A percentile compares a stretch with the other conserved stretches of the same genome.
These are phyloP conservation scores for Euplexia lucipara DNA, from an alignment of 2,888 invertebrate species.

Conservation along the genomic window DNA sequence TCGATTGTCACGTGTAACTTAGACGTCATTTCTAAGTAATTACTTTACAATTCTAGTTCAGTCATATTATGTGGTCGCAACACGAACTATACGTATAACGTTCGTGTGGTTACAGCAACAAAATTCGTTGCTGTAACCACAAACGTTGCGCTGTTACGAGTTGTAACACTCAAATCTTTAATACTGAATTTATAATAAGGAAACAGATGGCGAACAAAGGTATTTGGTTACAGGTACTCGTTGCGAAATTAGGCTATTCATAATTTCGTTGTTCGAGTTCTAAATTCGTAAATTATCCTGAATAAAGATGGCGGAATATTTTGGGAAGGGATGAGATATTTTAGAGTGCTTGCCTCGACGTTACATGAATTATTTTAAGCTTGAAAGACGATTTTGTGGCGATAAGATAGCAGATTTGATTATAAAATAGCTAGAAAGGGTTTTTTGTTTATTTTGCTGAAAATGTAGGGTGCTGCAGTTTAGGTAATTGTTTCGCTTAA, in stretches of 20 bases:
- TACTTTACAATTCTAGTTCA: slow-evolving; percentile 1
- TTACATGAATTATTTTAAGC: slow-evolving; percentile 30
- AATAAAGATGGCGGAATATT: slow-evolving; percentile 33
- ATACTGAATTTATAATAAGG: slow-evolving; percentile 56
- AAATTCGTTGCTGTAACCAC: slow-evolving; percentile 30
- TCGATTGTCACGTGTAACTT: background rate
- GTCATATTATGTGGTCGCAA: slow-evolving; percentile 11
- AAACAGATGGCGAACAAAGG: slow-evolving; percentile 47
- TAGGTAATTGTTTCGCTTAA: background rate
- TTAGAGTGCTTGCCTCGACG: slow-evolving; percentile 13
- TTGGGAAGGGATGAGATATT: slow-evolving; percentile 32
- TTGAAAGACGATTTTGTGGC: background rate
- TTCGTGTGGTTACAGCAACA: slow-evolving; percentile 6
- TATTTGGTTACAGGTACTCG: slow-evolving; percentile 41
- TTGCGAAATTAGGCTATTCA: slow-evolving; percentile 48
- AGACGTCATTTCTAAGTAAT: slow-evolving; percentile 8
- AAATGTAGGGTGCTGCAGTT: background rate
- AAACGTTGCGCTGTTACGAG: slow-evolving; percentile 24
- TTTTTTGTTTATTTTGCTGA: background rate
- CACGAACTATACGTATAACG: slow-evolving; percentile 8
- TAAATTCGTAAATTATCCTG: slow-evolving; percentile 55
- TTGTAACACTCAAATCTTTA: slow-evolving; percentile 45
- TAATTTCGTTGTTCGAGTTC: slow-evolving; percentile 51
- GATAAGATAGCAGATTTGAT: slow-evolving; percentile 1
- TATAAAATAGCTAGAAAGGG: background rate